Evolutionary conservation across 2,797 vertebrate genomes (phyloP), one percentile per base, ranked within the genome.

Genomic region (Karalla daura): DNA sequence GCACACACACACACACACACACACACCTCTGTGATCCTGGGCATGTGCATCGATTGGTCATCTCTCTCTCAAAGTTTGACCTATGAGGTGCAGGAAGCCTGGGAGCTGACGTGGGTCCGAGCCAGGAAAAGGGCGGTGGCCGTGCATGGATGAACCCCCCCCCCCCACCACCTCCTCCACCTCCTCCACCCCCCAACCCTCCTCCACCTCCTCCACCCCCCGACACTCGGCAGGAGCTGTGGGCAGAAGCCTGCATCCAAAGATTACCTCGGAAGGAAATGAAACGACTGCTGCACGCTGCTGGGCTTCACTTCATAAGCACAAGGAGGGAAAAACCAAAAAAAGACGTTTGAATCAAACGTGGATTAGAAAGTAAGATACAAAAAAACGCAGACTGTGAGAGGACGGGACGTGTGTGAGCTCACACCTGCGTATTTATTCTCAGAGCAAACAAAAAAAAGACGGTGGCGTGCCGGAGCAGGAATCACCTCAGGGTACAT

Each of bases 91-190:
- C 75, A 88, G 87, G 84, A 91, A 88, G 81, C 76, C 64, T 76
- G 79, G 62, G 59, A 77, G 72, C 68, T 68, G 56, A 75, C 71
- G 73, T 51, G 53, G 59, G 80, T 32, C 63, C 62, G 60, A 64
- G 73, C 40, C 90, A 90, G 90, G 87, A 90, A 91, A 88, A 88
- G 76, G 86, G 85, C 88, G 85, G n/a, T 76, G 86, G 83, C 66
- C 43, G 43, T 69, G 63, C 69, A 80, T 78, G 76, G 83, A n/a
- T n/a, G n/a, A n/a, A n/a, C n/a, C n/a, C n/a, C n/a, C n/a, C n/a
- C n/a, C n/a, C n/a, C n/a, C n/a, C n/a, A n/a, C n/a, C n/a, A n/a
- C n/a, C n/a, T n/a, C n/a, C n/a, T n/a, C n/a, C n/a, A n/a, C n/a
- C n/a, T n/a, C n/a, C n/a, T n/a, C n/a, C n/a, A n/a, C n/a, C n/a